A percentile compares a stretch with the other conserved stretches of the same genome.
Conservation (phyloP, 1,140 invertebrate species). For the Hypsibius dujardini region DNA sequence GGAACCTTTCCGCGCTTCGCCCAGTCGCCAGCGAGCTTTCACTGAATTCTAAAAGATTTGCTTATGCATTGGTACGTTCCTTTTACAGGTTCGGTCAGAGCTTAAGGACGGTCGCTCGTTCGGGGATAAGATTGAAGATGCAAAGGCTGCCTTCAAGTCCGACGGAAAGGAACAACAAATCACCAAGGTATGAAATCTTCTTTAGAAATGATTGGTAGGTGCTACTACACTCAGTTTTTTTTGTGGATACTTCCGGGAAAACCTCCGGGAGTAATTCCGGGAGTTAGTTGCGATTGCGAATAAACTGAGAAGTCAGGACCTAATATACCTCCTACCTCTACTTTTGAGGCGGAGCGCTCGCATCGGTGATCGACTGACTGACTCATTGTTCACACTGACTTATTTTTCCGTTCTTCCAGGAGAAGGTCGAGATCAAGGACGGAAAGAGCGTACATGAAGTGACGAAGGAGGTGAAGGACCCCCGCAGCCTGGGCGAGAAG, state of each 20-base stretch:
- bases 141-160: constrained; percentile 4
- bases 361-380: background rate
- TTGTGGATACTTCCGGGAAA: no score
- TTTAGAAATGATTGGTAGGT: no score
- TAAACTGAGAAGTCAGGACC: no score
- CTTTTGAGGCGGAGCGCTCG: no score
- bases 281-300: no score
- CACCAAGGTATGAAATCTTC: background rate
- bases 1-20: background rate
- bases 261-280: no score
- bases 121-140: constrained; percentile 1
- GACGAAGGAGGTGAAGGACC: constrained; percentile 4
- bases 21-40: background rate
- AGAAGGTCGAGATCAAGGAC: constrained; percentile 9
- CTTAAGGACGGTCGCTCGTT: background rate
- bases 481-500: background rate
- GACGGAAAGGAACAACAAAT: background rate
- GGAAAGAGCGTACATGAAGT: background rate
- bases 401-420: background rate
- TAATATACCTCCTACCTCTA: no score
- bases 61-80: background rate
- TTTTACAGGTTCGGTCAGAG: background rate
- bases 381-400: background rate
- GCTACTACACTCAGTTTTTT: no score
- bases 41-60: background rate